Evolutionary conservation across 1,140 invertebrate species (phyloP).

Genomic region (Pseudobourletiella spinata): DNA sequence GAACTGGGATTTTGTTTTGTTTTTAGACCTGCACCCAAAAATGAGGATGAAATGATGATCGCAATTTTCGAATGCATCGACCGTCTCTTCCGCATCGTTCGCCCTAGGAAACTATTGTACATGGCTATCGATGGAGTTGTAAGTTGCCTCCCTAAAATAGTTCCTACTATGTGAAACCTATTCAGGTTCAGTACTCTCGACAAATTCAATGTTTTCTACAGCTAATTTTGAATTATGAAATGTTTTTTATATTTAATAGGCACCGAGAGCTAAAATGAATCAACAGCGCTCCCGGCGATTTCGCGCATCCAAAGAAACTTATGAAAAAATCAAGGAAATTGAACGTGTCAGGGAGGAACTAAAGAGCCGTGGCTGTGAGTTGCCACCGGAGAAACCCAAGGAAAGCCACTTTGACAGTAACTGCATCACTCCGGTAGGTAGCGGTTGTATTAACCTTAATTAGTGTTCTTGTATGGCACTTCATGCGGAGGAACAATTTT

Average conservation of each 20-base stretch:
- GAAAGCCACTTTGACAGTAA: slow-evolving; percentile 95
- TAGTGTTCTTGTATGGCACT: neutral
- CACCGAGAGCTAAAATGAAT: slow-evolving; percentile 98
- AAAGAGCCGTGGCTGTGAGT: slow-evolving; percentile 58
- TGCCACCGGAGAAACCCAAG: slow-evolving; percentile 85
- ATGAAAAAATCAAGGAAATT: slow-evolving; percentile 82
- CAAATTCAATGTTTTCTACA: neutral
- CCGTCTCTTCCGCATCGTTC: slow-evolving; percentile 85
- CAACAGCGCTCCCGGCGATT: slow-evolving; percentile 96
- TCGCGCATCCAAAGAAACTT: slow-evolving; percentile 87
- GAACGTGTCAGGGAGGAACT: slow-evolving; percentile 66
- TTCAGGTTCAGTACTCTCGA: too few species aligned
- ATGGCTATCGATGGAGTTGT: slow-evolving; percentile 99
- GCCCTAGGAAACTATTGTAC: slow-evolving; percentile 89
- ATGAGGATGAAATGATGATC: slow-evolving; percentile 99
- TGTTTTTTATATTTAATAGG: slow-evolving; percentile 46
- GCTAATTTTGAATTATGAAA: neutral
- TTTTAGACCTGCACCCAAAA: slow-evolving; percentile 83
- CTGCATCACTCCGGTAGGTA: slow-evolving; percentile 83
- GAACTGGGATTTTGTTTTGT: slow-evolving; percentile 15
- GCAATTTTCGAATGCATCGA: slow-evolving; percentile 99
- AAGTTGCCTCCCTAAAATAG: too few species aligned
- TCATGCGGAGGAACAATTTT: too few species aligned
- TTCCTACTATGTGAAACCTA: too few species aligned
- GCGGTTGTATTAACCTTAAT: neutral